Evolutionary conservation across 2,113 vertebrate genomes (phyloP), one percentile per base, ranked within the genome.

Genomic region (Proterorhinus semilunaris): DNA sequence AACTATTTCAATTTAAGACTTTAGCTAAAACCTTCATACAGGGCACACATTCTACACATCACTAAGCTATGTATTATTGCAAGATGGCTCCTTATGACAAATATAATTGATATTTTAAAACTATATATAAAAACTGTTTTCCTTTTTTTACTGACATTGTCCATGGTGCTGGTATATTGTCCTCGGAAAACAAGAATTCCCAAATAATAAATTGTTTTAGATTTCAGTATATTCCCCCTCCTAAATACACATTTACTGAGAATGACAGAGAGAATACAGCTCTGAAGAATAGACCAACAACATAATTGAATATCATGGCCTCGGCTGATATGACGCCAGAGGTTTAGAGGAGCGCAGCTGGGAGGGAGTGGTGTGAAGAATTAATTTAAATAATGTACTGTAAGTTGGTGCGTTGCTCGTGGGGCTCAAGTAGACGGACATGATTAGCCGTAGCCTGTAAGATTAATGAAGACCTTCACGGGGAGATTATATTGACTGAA

Each of bases 401-500:
- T 70, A 88, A 91, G 90, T 88, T 90, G 93, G 90, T 93, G 93
- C 95, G 89, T 91, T 85, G 85, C 93, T 90, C 84, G 79, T 90
- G 76, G 80, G 89, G 87, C 87, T 91, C 88, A 87, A 74, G 94
- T 93, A 88, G 81, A 88, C 76, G 81, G 89, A 94, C 93, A 91
- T 93, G 95, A 96, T 97, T 96, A 97, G 93, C 92, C 88, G 93
- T 85, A 91, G 90, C 84, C 91, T 89, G 86, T 68, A 90, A 94
- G 92, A 96, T 96, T 95, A 96, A 98, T 95, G 95, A 93, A 96
- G 94, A 96, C 93, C 92, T 93, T 94, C 81, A 86, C 88, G 47
- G 47, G 78, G 89, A 90, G 91, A 94, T 91, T 94, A 92, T 86
- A 91, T 91, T 90, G 89, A 92, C 89, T 92, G 86, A 94, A 86